Evolutionary conservation across 2,113 vertebrate genomes (phyloP).

Genomic region (Tylochromis polylepis): DNA sequence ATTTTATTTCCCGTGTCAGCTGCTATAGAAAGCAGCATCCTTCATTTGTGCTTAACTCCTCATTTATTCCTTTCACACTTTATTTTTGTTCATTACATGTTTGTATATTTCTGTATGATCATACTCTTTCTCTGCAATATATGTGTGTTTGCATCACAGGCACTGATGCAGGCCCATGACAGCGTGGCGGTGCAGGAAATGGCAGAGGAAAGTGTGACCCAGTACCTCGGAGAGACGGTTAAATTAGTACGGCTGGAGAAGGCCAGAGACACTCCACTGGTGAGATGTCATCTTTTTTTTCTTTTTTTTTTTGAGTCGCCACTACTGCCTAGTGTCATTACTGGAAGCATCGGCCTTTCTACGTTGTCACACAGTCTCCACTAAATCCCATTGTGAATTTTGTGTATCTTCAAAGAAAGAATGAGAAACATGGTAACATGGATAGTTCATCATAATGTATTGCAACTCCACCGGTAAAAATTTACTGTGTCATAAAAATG

Average conservation of each 20-base stretch:
- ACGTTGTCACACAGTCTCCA: neutral
- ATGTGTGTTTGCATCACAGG: constrained; percentile 67
- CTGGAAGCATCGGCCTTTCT: neutral
- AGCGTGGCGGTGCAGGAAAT: constrained; percentile 87
- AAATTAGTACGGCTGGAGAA: constrained; percentile 95
- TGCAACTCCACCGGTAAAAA: neutral
- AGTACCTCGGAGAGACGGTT: constrained; percentile 86
- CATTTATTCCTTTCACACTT: neutral
- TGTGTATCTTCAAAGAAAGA: neutral
- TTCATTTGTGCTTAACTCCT: neutral
- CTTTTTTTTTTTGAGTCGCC: neutral
- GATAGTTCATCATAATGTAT: neutral
- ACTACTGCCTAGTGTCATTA: neutral
- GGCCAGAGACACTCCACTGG: constrained; percentile 87
- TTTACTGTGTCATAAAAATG: neutral
- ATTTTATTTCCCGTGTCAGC: neutral
- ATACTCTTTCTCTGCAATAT: constrained; percentile 5
- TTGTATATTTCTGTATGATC: neutral
- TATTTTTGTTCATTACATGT: neutral
- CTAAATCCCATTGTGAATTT: neutral
- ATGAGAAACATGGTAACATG: neutral
- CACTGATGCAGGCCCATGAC: constrained; percentile 90
- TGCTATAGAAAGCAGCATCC: neutral
- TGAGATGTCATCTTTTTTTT: constrained; percentile 61
- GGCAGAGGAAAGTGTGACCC: constrained; percentile 77